Percentiles rank a stretch among this genome's conserved stretches.
Evolutionary conservation across 1,140 invertebrate genomes (phyloP).

Genomic region (Ooceraea biroi): DNA sequence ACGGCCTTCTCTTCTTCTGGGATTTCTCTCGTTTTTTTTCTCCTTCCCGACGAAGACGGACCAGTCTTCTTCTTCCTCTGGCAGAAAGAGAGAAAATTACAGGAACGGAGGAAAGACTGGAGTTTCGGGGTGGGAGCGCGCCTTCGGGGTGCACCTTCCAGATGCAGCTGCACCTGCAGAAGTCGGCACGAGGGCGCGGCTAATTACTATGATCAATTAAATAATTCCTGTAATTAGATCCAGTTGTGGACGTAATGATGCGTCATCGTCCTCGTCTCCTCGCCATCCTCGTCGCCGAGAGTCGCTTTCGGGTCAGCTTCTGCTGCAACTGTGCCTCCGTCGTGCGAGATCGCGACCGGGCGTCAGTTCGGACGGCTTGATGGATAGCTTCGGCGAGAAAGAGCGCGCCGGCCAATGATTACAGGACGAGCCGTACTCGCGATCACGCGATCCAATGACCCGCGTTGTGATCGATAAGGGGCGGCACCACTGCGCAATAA

Average conservation of each 20-base stretch:
- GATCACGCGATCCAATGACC: conserved; percentile 67
- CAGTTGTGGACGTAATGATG: conserved; percentile 62
- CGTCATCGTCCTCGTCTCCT: conserved; percentile 22
- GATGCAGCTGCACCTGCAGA: conserved; percentile 56
- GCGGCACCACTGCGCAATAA: conserved; percentile 25
- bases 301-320: conserved; percentile 67
- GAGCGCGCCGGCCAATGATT: conserved; percentile 70
- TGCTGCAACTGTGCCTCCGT: conserved; percentile 68
- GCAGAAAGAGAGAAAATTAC: background rate
- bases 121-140: background rate
- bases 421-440: conserved; percentile 68
- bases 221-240: conserved; percentile 77
- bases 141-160: conserved; percentile 6
- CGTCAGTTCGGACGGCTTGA: conserved; percentile 75
- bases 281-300: conserved; percentile 20
- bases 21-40: conserved; percentile 45
- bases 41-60: conserved; percentile 64
- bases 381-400: conserved; percentile 71
- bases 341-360: conserved; percentile 60
- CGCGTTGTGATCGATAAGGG: conserved; percentile 68
- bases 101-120: background rate
- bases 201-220: conserved; percentile 80
- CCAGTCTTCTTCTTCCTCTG: conserved; percentile 26
- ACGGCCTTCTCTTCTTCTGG: conserved; percentile 55
- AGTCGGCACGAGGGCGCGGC: conserved; percentile 66